Percentiles rank a stretch among this genome's conserved stretches.
These are phyloP conservation scores for Eleutherodactylus coqui DNA, from an alignment of 2,797 vertebrate genomes.

Conservation along the genomic window DNA sequence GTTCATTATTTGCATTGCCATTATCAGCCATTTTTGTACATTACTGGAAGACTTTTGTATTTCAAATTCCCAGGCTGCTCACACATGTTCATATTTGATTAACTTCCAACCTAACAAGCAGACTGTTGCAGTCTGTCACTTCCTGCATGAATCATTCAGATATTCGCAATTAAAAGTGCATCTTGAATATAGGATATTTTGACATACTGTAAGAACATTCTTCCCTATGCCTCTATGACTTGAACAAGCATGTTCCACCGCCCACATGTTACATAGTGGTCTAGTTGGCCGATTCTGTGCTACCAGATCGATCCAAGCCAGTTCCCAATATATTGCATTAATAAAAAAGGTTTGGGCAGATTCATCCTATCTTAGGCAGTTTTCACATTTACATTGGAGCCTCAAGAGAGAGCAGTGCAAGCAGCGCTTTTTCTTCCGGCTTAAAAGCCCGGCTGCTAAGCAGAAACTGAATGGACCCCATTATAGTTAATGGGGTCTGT, in stretches of 20 bases:
- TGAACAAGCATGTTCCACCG: neutral
- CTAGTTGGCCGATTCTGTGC: neutral
- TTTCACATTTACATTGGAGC: too few species aligned
- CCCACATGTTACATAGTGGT: neutral
- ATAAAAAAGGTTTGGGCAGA: too few species aligned
- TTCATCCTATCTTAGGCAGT: too few species aligned
- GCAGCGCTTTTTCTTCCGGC: too few species aligned
- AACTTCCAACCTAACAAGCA: constrained; percentile 19
- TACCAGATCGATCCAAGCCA: neutral
- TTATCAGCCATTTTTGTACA: neutral
- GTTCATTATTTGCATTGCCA: constrained; percentile 7
- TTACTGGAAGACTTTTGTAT: constrained; percentile 25
- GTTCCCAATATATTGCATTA: too few species aligned
- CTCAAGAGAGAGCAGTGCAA: too few species aligned
- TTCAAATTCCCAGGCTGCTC: neutral
- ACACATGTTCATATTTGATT: constrained; percentile 1
- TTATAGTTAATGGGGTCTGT: too few species aligned
- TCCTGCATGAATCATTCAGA: neutral
- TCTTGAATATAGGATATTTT: neutral
- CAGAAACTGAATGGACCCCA: too few species aligned
- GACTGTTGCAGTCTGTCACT: neutral
- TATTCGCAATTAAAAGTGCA: neutral
- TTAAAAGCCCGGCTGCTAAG: too few species aligned
- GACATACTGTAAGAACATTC: too few species aligned
- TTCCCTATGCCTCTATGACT: neutral